These are phyloP conservation scores for Saguinus imperator DNA, from an alignment of 2,113 vertebrate species.

Conservation along the genomic window DNA sequence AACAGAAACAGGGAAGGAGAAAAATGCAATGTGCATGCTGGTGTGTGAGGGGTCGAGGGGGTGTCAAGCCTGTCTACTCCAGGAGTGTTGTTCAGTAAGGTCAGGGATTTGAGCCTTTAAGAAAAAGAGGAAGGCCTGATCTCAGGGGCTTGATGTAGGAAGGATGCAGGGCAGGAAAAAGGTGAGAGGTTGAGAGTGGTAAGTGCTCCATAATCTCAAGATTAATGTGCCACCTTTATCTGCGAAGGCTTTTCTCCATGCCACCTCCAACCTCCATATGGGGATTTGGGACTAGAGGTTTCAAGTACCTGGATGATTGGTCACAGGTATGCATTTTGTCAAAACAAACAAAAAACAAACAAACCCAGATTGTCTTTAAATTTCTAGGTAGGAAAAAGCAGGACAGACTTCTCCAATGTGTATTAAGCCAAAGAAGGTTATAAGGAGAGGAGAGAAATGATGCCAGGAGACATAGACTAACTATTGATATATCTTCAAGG, in stretches of 20 bases:
- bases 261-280: background rate
- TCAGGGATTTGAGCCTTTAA: background rate
- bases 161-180: background rate
- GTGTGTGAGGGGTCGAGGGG: background rate
- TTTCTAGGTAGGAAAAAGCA: background rate
- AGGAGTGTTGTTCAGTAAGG: background rate
- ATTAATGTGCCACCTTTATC: background rate
- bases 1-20: background rate
- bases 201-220: background rate
- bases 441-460: background rate
- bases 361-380: background rate
- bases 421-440: background rate
- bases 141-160: background rate
- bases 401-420: background rate
- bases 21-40: background rate
- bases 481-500: background rate
- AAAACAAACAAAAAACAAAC: background rate
- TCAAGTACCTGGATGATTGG: background rate
- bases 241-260: background rate
- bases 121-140: background rate
- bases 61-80: background rate
- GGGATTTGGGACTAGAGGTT: background rate
- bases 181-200: background rate
- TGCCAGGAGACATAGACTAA: rapidly evolving
- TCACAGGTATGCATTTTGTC: background rate